Base-by-base conservation (phyloP, 2,888 invertebrate genomes). In the Cremastobaeus sp. region DNA sequence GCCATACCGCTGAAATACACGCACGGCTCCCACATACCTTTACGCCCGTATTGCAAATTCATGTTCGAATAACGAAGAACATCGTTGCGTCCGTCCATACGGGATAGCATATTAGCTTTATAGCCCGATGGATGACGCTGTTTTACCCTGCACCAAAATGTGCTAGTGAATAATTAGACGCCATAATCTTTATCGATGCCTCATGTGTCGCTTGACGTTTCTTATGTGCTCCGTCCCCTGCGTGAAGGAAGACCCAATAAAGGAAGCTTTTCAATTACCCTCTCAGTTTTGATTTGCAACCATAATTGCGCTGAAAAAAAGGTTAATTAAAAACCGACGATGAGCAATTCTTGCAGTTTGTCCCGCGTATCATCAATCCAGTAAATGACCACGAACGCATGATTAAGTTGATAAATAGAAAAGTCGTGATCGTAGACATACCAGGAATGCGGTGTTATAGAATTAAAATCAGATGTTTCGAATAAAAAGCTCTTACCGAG, bases 21-120 rank as follows among this genome's bases (percentile, higher is more conserved):
- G 15, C 50, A 55, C 55, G 35, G 70, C 62, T 70, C 32, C 62
- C 11, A 62, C 70, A 62, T 62, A 55, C 70, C 71, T 52, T 71
- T 62, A 60, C 60, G 69, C 60, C 57, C 55, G 59, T 71, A 62
- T 57, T 71, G 54, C 65, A 57, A 72, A 72, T 72, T 72, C 55
- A 72, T 54, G 65, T 65, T 65, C 72, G 65, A 72, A 72, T 72
- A 66, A 72, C 55, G 62, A 57, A 70, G 62, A 48, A 50, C 72
- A 54, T 72, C 72, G 65, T 72, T 72, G 65, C 50, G 71, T 54
- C 60, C 54, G 60, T 69, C 39, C 68, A 25, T 60, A 47, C 34
- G 30, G 54, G 69, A 60, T 69, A 60, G 37, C 60, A 25, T 54
- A 60, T 69, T 69, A 69, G 59, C 68, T 68, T 59, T 68, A 68